phyloP scores from a whole-genome alignment of 2,888 invertebrate species.

The Diploptera punctata region DNA sequence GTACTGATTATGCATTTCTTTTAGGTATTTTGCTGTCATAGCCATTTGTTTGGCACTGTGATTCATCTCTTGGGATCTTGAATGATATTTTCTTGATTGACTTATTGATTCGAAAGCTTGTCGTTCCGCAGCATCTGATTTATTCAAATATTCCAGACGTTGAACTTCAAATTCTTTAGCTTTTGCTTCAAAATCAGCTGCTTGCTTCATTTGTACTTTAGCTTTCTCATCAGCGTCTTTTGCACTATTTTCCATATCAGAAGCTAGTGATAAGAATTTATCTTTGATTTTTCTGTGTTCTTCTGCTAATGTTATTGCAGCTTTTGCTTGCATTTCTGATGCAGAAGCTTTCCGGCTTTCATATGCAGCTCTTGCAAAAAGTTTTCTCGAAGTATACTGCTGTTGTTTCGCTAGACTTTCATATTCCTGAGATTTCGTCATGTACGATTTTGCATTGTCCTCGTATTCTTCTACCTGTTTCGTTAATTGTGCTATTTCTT shows the following conservation, averaged over 20 bases:
- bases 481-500: neutral
- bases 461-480: slow-evolving; percentile 5
- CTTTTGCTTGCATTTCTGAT: neutral
- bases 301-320: neutral
- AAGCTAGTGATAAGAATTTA: neutral
- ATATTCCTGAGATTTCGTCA: neutral
- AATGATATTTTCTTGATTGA: neutral
- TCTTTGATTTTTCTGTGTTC: neutral
- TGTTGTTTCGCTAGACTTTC: slow-evolving; percentile 2
- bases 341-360: neutral
- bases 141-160: neutral
- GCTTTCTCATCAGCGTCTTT: neutral
- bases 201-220: neutral
- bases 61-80: neutral
- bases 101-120: neutral
- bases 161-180: neutral
- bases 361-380: neutral
- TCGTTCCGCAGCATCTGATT: neutral
- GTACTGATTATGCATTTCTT: neutral
- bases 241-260: neutral
- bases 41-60: neutral
- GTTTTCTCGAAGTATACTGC: neutral
- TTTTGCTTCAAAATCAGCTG: neutral
- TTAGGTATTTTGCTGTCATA: neutral
- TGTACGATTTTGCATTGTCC: neutral